A percentile compares a stretch with the other conserved stretches of the same genome.
Conservation (phyloP, 2,797 vertebrate species). For the Spinus olivaceus region DNA sequence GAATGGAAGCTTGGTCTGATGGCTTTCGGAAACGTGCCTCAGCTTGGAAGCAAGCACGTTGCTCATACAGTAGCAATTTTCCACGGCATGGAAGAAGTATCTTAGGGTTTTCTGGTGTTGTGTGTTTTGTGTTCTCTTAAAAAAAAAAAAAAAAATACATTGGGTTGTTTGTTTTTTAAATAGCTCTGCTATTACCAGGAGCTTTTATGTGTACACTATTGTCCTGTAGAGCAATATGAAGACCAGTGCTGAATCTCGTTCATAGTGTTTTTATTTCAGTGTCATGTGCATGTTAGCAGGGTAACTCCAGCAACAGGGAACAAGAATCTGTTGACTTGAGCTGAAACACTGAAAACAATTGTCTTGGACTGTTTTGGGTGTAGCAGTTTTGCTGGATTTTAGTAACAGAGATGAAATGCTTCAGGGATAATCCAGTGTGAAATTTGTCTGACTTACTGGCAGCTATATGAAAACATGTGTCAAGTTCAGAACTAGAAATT, state of each 20-base stretch:
- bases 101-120: not conserved
- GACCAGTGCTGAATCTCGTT: not conserved
- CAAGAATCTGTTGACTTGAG: not conserved
- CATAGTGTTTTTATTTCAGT: not conserved
- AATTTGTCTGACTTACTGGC: conserved; percentile 19
- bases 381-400: not conserved
- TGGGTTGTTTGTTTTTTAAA: not conserved
- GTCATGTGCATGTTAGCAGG: not conserved
- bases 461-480: not conserved
- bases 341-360: not conserved
- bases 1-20: not conserved
- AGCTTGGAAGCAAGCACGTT: not conserved
- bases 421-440: not conserved
- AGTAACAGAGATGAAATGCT: not conserved
- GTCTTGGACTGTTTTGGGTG: not conserved
- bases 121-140: not conserved
- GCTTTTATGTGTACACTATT: not conserved
- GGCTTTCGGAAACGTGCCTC: not conserved
- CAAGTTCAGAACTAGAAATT: not conserved
- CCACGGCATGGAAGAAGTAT: not conserved
- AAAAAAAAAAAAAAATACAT: not conserved
- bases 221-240: not conserved
- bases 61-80: not conserved
- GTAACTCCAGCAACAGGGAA: not conserved
- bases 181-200: not conserved